Conservation (phyloP, 2,888 invertebrate species). For the Oxytorus armatus region DNA sequence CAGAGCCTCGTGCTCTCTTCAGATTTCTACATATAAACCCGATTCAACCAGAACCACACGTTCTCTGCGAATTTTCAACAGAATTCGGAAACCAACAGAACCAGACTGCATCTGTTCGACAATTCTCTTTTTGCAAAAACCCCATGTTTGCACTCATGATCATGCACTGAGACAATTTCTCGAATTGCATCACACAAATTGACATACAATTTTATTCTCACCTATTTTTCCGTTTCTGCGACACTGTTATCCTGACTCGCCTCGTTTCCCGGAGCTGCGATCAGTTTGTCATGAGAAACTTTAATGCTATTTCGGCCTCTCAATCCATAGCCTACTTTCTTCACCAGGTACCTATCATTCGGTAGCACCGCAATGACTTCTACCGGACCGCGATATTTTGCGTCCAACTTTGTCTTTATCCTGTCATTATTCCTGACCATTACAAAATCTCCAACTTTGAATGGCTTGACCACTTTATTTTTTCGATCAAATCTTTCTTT, state of each 20-base stretch:
- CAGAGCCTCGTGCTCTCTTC: neutral
- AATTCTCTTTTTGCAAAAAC: too few relatives aligned
- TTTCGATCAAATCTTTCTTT: conserved; percentile 51
- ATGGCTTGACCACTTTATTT: conserved; percentile 24
- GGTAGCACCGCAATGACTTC: conserved; percentile 24
- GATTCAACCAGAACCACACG: neutral
- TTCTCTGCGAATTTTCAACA: conserved; percentile 6
- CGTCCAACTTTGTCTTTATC: too few relatives aligned
- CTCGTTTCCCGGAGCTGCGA: conserved; percentile 28
- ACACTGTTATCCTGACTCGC: conserved; percentile 27
- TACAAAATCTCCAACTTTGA: too few relatives aligned
- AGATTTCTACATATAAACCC: conserved; percentile 1
- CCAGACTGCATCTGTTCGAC: too few relatives aligned
- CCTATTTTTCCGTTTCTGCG: too few relatives aligned
- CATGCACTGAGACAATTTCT: too few relatives aligned
- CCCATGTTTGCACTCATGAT: too few relatives aligned
- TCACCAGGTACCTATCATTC: conserved; percentile 22
- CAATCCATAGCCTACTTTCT: conserved; percentile 25
- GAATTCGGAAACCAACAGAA: neutral
- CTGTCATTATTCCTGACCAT: too few relatives aligned
- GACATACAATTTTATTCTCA: too few relatives aligned
- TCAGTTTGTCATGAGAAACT: too few relatives aligned
- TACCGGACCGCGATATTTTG: conserved; percentile 19
- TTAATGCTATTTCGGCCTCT: too few relatives aligned
- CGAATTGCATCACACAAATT: neutral